A percentile compares a stretch with the other conserved stretches of the same genome.
These are phyloP conservation scores for Montipora efflorescens DNA, from an alignment of 64 coral and sea anemone species.

Conservation along the genomic window DNA sequence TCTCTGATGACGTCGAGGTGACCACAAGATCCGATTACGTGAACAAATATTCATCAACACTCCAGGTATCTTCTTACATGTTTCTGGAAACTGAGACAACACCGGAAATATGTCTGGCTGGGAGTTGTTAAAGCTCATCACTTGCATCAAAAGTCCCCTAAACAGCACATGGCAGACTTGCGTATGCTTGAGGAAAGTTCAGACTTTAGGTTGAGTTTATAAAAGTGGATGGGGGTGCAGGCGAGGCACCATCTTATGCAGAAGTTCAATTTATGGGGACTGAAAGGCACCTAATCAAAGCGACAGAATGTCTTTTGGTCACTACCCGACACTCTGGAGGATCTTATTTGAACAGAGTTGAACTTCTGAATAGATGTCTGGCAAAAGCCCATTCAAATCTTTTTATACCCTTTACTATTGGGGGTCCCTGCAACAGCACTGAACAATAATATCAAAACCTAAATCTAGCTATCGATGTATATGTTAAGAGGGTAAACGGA, in stretches of 20 bases:
- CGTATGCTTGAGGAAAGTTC: conserved; percentile 44
- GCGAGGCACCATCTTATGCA: conserved; percentile 52
- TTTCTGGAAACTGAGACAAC: conserved; percentile 66
- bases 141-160: conserved; percentile 32
- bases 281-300: conserved; percentile 4
- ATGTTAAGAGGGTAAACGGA: conserved; percentile 11
- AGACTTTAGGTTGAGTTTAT: conserved; percentile 61
- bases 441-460: conserved; percentile 11
- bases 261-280: conserved; percentile 58
- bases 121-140: conserved; percentile 64
- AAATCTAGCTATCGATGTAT: conserved; percentile 5
- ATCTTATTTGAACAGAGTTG: conserved; percentile 52
- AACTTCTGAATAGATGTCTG: conserved; percentile 59
- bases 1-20: conserved; percentile 33
- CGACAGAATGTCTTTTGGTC: conserved; percentile 40
- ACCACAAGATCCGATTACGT: conserved; percentile 77
- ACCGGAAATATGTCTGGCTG: conserved; percentile 14
- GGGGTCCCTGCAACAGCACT: conserved; percentile 6
- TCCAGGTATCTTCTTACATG: conserved; percentile 69
- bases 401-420: conserved; percentile 57
- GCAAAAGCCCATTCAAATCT: conserved; percentile 41
- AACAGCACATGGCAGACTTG: conserved; percentile 64
- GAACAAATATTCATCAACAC: conserved; percentile 51
- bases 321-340: conserved; percentile 53
- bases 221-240: conserved; percentile 61